These are phyloP conservation scores for Prenolepis imparis DNA, from an alignment of 2,888 invertebrate species.

Conservation along the genomic window DNA sequence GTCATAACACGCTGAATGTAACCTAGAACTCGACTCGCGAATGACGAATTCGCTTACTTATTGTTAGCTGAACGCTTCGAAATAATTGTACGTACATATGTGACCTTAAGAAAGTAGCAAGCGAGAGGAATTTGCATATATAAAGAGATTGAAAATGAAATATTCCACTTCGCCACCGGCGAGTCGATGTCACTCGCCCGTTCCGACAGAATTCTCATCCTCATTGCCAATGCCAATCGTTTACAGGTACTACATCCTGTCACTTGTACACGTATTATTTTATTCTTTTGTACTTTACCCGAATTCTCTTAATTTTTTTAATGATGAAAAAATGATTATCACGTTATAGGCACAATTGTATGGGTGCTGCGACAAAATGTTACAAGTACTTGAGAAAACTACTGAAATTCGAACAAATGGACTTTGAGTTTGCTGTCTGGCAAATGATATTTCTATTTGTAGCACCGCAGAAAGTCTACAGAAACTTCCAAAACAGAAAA, in stretches of 20 bases:
- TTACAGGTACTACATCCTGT: conserved; percentile 76
- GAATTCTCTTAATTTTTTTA: background rate
- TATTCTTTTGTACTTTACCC: background rate
- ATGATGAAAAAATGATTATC: conserved; percentile 77
- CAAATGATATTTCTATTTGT: conserved; percentile 98
- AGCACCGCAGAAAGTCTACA: conserved; percentile 98
- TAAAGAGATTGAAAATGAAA: conserved; percentile 86
- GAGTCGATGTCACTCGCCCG: conserved; percentile 85
- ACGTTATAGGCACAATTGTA: conserved; percentile 89
- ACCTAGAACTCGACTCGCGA: background rate
- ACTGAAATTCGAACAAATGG: conserved; percentile 98
- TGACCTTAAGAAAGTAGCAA: background rate
- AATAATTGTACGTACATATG: background rate
- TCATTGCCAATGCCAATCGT: conserved; percentile 90
- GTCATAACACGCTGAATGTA: conserved; percentile 24
- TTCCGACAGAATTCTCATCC: conserved; percentile 86
- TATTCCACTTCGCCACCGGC: conserved; percentile 89
- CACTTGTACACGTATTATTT: background rate
- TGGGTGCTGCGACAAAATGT: conserved; percentile 95
- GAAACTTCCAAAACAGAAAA: conserved; percentile 99
- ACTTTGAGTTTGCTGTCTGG: conserved; percentile 99
- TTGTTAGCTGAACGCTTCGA: background rate
- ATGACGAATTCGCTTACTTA: background rate
- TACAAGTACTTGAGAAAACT: conserved; percentile 95
- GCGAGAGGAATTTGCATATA: background rate